Evolutionary conservation across 2,113 vertebrate genomes (phyloP), one percentile per base, ranked within the genome.

Genomic region (Pedetes capensis): DNA sequence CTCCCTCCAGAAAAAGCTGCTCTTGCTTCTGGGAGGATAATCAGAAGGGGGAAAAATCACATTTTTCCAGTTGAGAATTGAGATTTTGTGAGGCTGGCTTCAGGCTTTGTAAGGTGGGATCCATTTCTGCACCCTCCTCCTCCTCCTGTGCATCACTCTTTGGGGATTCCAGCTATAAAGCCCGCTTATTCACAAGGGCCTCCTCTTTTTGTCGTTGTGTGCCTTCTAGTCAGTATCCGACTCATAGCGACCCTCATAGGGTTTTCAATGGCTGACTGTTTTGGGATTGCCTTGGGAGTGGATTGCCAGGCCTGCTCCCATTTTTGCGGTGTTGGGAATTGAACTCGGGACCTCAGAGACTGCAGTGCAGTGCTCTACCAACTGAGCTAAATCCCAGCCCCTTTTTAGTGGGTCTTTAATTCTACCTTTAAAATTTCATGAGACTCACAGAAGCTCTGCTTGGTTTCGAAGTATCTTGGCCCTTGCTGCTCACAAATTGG

Each of bases 71-170:
- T 23, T 22, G 8, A 72, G 47, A 12, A 34, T 9, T 1, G 25
- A 81, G 42, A 47, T 42, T 75, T 32, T 17, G 49, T 27, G 34
- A 12, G 87, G 27, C 8, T 23, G 34, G 20, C 18, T 27, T 68
- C 29, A 17, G 51, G 18, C 3, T 20, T 27, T 8, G 11, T 0
- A 22, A 37, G 55, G 6, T 23, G 0, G n/a, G 3, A 5, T 47
- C 29, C 25, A 3, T 39, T 69, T 55, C 59, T 61, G 32, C 20
- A 72, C 64, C 18, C 1, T 49, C 25, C 78, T 61, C 2, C 4
- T 85, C 29, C 18, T 14, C 4, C n/a, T 2, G 3, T 8, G 1
- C 12, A 0, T 71, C 39, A 16, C 12, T 49, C 2, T 69, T 23
- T 3, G 1, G 39, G 55, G 22, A 47, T 27, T 74, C 32, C 4